Base-by-base conservation (phyloP, 1,140 invertebrate genomes). In the Hypothenemus hampei region DNA sequence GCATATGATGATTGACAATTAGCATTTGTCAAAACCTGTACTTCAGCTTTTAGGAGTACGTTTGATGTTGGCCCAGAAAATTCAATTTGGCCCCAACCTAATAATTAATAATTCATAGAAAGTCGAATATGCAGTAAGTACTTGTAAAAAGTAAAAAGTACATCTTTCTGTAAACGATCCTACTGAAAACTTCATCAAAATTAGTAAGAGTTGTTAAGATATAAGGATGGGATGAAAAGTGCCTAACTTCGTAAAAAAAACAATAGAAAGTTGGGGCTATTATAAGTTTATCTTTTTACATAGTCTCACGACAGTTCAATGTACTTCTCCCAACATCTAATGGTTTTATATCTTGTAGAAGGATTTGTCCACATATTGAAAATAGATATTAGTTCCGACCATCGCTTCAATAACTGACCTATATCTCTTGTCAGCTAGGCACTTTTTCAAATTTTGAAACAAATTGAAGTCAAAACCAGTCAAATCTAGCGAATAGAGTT, bases 61-160 rank as follows among this genome's bases (percentile, higher is more conserved):
- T 76, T 68, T 1, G 84, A 80, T 5, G 67, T 72, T 1, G 71
- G 68, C 0, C 82, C 82, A 8, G 75, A 77, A 49, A 75, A 78
- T 15, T 72, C 74, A 3, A 70, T 66, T 0, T 77, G 77, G 16
- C 85, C 85, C 83, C 84, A 87, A 41, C 85, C 84, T 83, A 52
- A 31, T 20, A 41, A 13, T 18, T 20, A 19, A 45, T 18, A 21
- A 11, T 20, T 31, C 21, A 18, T 1, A 20, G 11, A 10, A 43
- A 43, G 2, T 43, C n/a, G n/a, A n/a, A n/a, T n/a, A n/a, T n/a
- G n/a, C n/a, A n/a, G n/a, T n/a, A n/a, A n/a, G n/a, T n/a, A n/a
- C n/a, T n/a, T n/a, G n/a, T n/a, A n/a, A n/a, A n/a, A n/a, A n/a
- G n/a, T n/a, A n/a, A n/a, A n/a, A n/a, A n/a, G n/a, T n/a, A n/a